A percentile compares a stretch with the other conserved stretches of the same genome.
Evolutionary conservation across 2,113 vertebrate genomes (phyloP).

Genomic region (Apaloderma vittatum): DNA sequence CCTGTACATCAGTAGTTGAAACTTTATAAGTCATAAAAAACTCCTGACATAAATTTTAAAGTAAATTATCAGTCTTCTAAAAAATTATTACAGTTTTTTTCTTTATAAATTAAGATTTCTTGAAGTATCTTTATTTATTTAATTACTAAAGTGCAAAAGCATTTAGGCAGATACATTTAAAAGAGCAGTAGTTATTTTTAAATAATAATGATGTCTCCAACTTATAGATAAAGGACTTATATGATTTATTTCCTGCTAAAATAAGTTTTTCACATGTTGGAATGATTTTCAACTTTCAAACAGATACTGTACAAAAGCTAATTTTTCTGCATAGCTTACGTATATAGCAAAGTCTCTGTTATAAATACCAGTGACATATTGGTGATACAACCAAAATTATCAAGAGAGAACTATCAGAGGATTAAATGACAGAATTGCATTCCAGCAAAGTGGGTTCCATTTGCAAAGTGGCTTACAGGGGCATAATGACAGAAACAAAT

Average conservation of each 20-base stretch:
- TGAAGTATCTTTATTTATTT: background rate
- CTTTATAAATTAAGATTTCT: no score
- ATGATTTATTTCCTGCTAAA: background rate
- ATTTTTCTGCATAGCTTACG: conserved; percentile 3
- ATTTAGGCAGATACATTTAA: background rate
- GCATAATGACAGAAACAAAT: background rate
- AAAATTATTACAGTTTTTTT: background rate
- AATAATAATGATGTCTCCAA: background rate
- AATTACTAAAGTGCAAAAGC: background rate
- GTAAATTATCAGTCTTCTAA: background rate
- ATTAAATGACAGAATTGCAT: conserved; percentile 45
- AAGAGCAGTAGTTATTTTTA: background rate
- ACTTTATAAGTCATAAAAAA: background rate
- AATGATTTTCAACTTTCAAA: background rate
- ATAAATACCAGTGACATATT: conserved; percentile 17
- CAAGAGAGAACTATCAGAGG: conserved; percentile 42
- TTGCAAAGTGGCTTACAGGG: background rate
- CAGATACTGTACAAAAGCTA: background rate
- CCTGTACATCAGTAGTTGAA: background rate
- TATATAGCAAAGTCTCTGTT: background rate
- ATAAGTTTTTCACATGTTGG: background rate
- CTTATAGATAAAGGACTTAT: background rate
- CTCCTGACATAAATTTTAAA: background rate
- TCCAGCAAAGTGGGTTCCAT: background rate
- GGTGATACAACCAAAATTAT: conserved; percentile 18